Evolutionary conservation across 1,140 invertebrate genomes (phyloP).

Genomic region (Heliconius melpomene): DNA sequence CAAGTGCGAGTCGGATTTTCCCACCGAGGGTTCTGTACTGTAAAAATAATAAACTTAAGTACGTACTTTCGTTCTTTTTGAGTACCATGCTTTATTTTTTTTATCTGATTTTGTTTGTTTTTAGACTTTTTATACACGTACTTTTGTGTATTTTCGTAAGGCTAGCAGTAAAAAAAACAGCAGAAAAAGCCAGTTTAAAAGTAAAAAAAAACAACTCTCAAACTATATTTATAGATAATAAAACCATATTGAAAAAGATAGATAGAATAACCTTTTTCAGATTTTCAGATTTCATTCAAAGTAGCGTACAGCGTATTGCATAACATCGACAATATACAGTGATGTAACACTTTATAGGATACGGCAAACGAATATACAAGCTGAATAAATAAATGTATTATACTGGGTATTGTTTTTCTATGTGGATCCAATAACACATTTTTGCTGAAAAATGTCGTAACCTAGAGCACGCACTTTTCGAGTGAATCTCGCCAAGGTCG

Average conservation of each 20-base stretch:
- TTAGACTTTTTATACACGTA: too few relatives aligned
- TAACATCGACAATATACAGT: background rate
- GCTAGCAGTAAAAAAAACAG: too few relatives aligned
- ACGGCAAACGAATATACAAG: background rate
- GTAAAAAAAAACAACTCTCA: too few relatives aligned
- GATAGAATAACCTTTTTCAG: slow-evolving; percentile 17
- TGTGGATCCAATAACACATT: background rate
- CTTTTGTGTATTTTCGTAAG: too few relatives aligned
- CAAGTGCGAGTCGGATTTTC: too few relatives aligned
- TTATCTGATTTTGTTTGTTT: too few relatives aligned
- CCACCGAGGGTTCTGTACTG: too few relatives aligned
- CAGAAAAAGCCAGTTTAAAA: too few relatives aligned
- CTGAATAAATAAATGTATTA: slow-evolving; percentile 23
- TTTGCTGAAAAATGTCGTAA: background rate
- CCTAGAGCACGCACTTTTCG: slow-evolving; percentile 9
- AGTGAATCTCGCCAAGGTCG: background rate
- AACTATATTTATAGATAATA: background rate
- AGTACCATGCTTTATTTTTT: too few relatives aligned
- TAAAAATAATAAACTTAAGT: too few relatives aligned
- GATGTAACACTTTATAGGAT: slow-evolving; percentile 18
- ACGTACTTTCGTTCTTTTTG: too few relatives aligned
- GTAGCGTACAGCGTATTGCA: background rate
- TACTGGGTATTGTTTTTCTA: background rate
- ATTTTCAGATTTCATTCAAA: slow-evolving; percentile 14
- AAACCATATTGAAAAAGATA: background rate